A percentile compares a stretch with the other conserved stretches of the same genome.
Conservation (phyloP, 2,113 vertebrate genomes). For the Elanoides forficatus region DNA sequence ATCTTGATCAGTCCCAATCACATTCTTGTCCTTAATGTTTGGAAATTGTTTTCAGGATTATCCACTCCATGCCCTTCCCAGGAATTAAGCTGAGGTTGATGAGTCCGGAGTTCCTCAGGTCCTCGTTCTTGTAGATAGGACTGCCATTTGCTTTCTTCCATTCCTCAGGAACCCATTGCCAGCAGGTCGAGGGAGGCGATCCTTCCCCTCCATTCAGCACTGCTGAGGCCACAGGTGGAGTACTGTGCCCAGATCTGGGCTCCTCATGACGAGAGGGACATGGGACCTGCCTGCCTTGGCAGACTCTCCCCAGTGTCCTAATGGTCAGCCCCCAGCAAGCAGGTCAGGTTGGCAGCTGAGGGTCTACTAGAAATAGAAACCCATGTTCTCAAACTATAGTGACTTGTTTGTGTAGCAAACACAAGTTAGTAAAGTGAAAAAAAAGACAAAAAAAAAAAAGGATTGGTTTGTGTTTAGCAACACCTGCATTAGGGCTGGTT, state of each 20-base stretch:
- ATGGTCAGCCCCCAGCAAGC: neutral
- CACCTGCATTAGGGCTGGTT: neutral
- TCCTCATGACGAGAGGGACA: neutral
- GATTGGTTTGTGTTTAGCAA: neutral
- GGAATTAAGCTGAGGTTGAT: neutral
- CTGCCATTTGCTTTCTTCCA: neutral
- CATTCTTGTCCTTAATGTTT: neutral
- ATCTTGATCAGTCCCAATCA: neutral
- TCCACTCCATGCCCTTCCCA: neutral
- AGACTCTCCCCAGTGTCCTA: neutral
- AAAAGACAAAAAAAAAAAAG: no score
- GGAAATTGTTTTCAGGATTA: neutral
- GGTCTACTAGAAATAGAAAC: neutral
- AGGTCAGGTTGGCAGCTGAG: neutral
- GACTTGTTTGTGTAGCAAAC: neutral
- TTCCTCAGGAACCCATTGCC: neutral
- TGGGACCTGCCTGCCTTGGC: neutral
- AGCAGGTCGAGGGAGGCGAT: neutral
- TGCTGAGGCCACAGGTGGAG: neutral
- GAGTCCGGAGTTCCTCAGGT: neutral
- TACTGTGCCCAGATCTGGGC: neutral
- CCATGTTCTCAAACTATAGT: neutral
- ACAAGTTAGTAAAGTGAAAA: neutral
- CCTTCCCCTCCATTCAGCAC: neutral
- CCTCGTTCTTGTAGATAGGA: neutral